Evolutionary conservation across 2,113 vertebrate species (phyloP), one percentile per base, ranked within the genome.

Genomic region (Lutjanus erythropterus): DNA sequence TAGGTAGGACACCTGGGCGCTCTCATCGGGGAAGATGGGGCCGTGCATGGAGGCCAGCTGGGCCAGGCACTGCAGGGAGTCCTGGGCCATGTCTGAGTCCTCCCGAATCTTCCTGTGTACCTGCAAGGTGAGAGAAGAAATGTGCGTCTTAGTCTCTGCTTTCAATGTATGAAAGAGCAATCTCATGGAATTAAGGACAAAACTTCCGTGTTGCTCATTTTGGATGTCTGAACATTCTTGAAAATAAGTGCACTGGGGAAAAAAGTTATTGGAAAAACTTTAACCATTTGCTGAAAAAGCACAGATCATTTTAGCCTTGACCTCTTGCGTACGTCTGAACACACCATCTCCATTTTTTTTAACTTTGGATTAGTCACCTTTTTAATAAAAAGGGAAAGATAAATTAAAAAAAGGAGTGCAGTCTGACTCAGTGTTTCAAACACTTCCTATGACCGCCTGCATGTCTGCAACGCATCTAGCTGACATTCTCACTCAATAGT

Each of bases 21-120:
- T 96, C 96, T 99, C 97, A 35, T 99, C 97, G 0, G 97, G 98
- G 90, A 99, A 99, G 91, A 99, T 88, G 55, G 98, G 97, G 80
- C 98, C 98, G 0, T 99, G 97, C 92, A 99, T 95, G 88, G 98
- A 99, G 0, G 98, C 98, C 89, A 99, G 94, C 94, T 99, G 98
- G 86, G 98, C 97, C 92, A 99, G 94, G 90, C 98, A 99, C 94
- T 99, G 98, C 56, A 99, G 94, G 1, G 98, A 99, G 90, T 99
- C 98, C 95, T 99, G 98, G 67, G 98, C 98, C 98, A 99, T 99
- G 94, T 99, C 98, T 1, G 98, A 97, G 92, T 99, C 98, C 92
- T 99, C 97, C 84, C 98, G 96, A 89, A 99, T 98, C 95, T 99
- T 99, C 90, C 97, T 96, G 95, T 99, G 98, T 72, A 99, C 98